Percentiles rank a stretch among this genome's conserved stretches.
Evolutionary conservation across 2,113 vertebrate genomes (phyloP).

Genomic region (Muntiacus reevesi): DNA sequence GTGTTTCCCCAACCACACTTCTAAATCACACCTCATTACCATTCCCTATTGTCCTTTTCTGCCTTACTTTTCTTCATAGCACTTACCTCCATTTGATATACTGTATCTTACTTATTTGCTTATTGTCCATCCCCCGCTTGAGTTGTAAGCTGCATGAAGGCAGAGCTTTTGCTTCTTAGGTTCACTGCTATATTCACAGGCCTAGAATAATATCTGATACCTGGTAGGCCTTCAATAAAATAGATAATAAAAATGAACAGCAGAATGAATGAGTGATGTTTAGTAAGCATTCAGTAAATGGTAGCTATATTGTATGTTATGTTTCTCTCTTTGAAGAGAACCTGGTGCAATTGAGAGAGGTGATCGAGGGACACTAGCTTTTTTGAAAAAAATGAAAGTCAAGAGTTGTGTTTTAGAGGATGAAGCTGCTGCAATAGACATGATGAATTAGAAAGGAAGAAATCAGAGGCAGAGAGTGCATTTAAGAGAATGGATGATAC

Average conservation of each 20-base stretch:
- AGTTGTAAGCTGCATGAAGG: not conserved
- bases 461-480: not conserved
- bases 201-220: not conserved
- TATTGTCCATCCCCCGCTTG: not conserved
- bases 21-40: not conserved
- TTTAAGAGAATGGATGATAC: not conserved
- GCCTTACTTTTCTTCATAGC: not conserved
- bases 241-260: not conserved
- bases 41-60: not conserved
- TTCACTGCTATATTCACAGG: not conserved
- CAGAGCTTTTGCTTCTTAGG: not conserved
- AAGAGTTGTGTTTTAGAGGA: not conserved
- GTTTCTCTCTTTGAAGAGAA: not conserved
- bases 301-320: not conserved
- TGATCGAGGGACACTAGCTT: not conserved
- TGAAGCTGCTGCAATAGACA: not conserved
- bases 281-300: not conserved
- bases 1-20: not conserved
- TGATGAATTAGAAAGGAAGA: not conserved
- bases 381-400: not conserved
- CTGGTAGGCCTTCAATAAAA: not conserved
- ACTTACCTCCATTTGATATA: not conserved
- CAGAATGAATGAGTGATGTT: not conserved
- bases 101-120: not conserved
- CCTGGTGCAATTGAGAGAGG: not conserved